phyloP scores from a whole-genome alignment of 2,888 invertebrate species.

The Acrobasis suavella region DNA sequence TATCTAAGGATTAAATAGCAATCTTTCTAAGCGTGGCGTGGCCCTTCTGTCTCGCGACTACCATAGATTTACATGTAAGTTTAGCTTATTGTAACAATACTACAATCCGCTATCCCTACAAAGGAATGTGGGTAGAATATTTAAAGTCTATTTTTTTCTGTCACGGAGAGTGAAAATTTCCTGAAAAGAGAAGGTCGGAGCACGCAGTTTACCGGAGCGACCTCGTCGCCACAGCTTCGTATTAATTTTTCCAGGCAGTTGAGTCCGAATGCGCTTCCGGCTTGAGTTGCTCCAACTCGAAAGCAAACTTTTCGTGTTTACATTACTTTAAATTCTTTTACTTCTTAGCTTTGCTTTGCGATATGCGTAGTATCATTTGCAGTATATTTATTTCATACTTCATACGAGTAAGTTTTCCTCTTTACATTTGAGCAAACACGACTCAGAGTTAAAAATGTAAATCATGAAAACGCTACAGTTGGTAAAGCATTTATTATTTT shows the following conservation, averaged over 20 bases:
- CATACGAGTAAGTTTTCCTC: background rate
- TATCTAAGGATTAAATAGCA: too few relatives aligned
- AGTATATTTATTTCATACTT: slow-evolving; percentile 55
- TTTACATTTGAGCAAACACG: background rate
- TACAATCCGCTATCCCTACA: slow-evolving; percentile 23
- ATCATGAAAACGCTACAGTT: background rate
- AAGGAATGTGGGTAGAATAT: slow-evolving; percentile 47
- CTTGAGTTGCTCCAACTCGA: slow-evolving; percentile 74
- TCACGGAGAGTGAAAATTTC: slow-evolving; percentile 58
- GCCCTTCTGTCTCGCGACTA: too few relatives aligned
- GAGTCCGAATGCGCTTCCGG: slow-evolving; percentile 77
- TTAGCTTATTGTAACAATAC: too few relatives aligned
- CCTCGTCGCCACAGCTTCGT: slow-evolving; percentile 62
- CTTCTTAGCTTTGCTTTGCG: slow-evolving; percentile 67
- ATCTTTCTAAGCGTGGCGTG: too few relatives aligned
- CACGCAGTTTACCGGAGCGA: slow-evolving; percentile 42
- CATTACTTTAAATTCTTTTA: slow-evolving; percentile 76
- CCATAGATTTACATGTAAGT: too few relatives aligned
- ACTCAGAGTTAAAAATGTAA: background rate
- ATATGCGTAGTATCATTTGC: slow-evolving; percentile 64
- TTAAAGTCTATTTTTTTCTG: slow-evolving; percentile 54
- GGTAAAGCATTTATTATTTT: background rate
- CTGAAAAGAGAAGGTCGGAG: slow-evolving; percentile 47
- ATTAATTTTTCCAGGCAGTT: slow-evolving; percentile 80
- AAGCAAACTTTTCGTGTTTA: slow-evolving; percentile 79